Base-by-base conservation (phyloP, 2,888 invertebrate species). In the Eutolmus rufibarbis region DNA sequence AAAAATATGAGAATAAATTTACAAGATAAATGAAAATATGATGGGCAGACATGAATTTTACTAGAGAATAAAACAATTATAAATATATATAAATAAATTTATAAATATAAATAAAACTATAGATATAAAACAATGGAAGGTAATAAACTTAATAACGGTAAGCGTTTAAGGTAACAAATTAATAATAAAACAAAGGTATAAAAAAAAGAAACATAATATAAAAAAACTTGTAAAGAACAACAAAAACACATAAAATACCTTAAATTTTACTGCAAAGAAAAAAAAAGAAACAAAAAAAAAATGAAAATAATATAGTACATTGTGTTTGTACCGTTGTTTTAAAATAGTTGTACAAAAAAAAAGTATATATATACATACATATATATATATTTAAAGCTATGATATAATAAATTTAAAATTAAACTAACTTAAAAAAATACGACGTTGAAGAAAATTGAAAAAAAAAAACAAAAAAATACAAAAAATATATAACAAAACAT, bases 321-420 rank as follows among this genome's bases (percentile, higher is more conserved):
- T 82, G 82, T 82, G 82, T 82, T 82, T 82, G 82, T 82, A 37
- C 51, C 56, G 57, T 82, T 82, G 82, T 57, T 82, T 79, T 82
- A 37, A 82, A 82, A 82, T 82, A 82, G 82, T 57, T 82, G 82
- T 82, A 82, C 82, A 82, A 82, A 81, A 81, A 56, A 31, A 51
- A 31, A 4, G 31, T 19, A 12, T 28, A 23, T 12, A 66, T 9
- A 66, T 23, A 66, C 3, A 19, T 12, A 19, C 9, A 23, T 1
- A 19, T 57, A 23, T 19, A 23, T 23, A 57, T 57, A 8, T 57
- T 57, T 23, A 57, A 19, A 57, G 23, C 23, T 23, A 57, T 57
- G 3, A 57, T 57, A 56, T 56, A 57, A n/a, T 57, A 57, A 57
- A 57, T 46, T 46, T 46, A 46, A 46, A 46, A 46, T 51, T 51